Evolutionary conservation across 1,140 invertebrate species (phyloP), one percentile per base, ranked within the genome.

Genomic region (Coenobita brevimanus): DNA sequence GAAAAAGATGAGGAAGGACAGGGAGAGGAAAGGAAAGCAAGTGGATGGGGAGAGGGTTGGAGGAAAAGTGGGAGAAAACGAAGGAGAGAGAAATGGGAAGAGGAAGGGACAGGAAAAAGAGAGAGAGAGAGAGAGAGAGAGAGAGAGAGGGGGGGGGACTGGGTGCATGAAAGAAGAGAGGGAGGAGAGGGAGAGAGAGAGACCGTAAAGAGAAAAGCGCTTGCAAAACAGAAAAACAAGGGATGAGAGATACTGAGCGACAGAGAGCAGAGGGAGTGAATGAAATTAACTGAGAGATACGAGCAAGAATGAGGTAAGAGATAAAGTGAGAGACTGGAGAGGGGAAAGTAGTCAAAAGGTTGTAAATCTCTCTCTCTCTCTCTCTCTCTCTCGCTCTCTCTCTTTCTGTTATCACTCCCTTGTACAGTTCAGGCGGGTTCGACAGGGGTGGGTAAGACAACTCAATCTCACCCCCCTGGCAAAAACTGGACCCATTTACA

Each of bases 401-500:
- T 69, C 64, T 69, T 24, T 69, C 64, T 69, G 13, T 50, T 17
- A 50, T 50, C 46, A 50, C 46, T n/a, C 46, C 46, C 46, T 50
- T 50, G 46, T 50, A 50, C 17, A 50, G 46, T 50, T 50, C 17
- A 50, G 46, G 17, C 17, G 46, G 46, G 46, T 50, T 50, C 46
- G 46, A 50, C 46, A 50, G 46, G 46, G 46, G 46, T 17, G 46
- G 38, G 71, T 78, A 46, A 41, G 71, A 78, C 71, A 62, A 33
- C 57, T 78, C 71, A 85, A 76, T 76, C 73, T 64, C 54, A 33
- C 57, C 24, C 27, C 10, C 0, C 15, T 27, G 21, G 54, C 50
- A 85, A 85, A 85, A 85, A 85, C 82, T 78, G 24, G 71, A 30
- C 54, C 82, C 82, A 85, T 85, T 85, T 85, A 85, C 82, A 75